Evolutionary conservation across 2,888 invertebrate species (phyloP).

Genomic region (Apotomis betuletana): DNA sequence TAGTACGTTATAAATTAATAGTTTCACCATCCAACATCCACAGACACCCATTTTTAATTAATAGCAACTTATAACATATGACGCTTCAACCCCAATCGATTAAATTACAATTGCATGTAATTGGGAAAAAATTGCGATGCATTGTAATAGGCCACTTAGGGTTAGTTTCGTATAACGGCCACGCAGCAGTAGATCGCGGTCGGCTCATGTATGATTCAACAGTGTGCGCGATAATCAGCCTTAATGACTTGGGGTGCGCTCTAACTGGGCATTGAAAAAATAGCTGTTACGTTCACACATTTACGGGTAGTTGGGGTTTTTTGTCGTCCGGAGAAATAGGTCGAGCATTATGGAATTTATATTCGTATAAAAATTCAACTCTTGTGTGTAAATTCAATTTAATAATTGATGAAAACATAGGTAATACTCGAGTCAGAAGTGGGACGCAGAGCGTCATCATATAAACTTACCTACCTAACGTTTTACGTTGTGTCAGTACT

Average conservation of each 20-base stretch:
- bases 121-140: slow-evolving; percentile 59
- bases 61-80: background rate
- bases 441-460: too few relatives aligned
- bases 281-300: slow-evolving; percentile 21
- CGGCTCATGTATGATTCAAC: slow-evolving; percentile 73
- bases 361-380: too few relatives aligned
- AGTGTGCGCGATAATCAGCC: slow-evolving; percentile 65
- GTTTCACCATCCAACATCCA: background rate
- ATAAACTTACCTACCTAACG: too few relatives aligned
- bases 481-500: too few relatives aligned
- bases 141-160: slow-evolving; percentile 53
- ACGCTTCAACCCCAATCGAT: slow-evolving; percentile 11
- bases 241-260: slow-evolving; percentile 59
- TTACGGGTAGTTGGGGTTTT: background rate
- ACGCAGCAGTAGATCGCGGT: slow-evolving; percentile 64
- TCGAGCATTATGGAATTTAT: too few relatives aligned
- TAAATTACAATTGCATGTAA: slow-evolving; percentile 43
- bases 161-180: slow-evolving; percentile 66
- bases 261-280: slow-evolving; percentile 18
- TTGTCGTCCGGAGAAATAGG: background rate
- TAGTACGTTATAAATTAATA: background rate
- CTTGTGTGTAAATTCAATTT: too few relatives aligned
- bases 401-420: too few relatives aligned
- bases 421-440: too few relatives aligned
- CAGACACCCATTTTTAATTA: slow-evolving; percentile 9